Conservation (phyloP, 2,113 vertebrate species). For the Ammodytes dubius region DNA sequence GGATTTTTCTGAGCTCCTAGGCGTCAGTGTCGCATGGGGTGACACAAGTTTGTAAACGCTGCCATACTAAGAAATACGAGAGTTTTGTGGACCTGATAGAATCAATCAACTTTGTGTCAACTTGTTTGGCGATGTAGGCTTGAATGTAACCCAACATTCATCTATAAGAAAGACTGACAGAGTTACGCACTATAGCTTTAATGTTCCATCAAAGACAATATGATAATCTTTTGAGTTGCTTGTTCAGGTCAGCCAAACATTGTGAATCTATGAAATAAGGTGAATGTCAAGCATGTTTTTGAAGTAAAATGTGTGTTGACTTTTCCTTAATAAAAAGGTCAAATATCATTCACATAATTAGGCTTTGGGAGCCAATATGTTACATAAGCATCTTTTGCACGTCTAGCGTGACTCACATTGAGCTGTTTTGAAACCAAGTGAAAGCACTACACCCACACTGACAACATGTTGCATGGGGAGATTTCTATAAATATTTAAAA, state of each 20-base stretch:
- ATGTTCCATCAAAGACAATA: not conserved
- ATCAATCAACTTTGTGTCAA: too few relatives aligned
- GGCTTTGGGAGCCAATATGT: conserved; percentile 12
- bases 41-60: too few relatives aligned
- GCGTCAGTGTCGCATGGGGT: too few relatives aligned
- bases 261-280: not conserved
- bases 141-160: too few relatives aligned
- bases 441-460: not conserved
- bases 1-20: too few relatives aligned
- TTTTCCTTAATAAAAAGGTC: not conserved
- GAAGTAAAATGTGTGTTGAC: not conserved
- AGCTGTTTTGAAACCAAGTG: conserved; percentile 38
- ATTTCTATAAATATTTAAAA: conserved; percentile 47
- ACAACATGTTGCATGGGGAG: conserved; percentile 18
- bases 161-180: too few relatives aligned
- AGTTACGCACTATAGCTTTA: not conserved
- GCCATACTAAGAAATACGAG: too few relatives aligned
- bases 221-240: not conserved
- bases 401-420: conserved; percentile 21
- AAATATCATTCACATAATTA: not conserved
- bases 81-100: too few relatives aligned
- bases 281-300: not conserved
- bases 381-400: conserved; percentile 26
- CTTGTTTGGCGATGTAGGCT: too few relatives aligned
- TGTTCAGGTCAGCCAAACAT: not conserved